These are phyloP conservation scores for Copidosoma aretas DNA, from an alignment of 2,888 invertebrate genomes.

Conservation along the genomic window DNA sequence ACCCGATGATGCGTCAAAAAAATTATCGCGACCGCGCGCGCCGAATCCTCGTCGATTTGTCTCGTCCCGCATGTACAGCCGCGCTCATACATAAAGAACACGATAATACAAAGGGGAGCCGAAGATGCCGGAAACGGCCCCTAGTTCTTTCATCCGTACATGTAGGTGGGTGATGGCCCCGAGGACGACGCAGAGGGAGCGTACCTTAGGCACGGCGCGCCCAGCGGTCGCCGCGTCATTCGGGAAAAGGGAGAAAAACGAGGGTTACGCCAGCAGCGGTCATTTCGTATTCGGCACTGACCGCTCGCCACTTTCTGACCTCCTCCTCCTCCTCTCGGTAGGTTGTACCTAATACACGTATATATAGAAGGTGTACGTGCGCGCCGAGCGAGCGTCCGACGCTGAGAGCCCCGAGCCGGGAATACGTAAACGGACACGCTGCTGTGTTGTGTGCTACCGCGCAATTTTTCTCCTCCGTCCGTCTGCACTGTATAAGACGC, in stretches of 20 bases:
- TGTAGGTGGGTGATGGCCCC: slow-evolving; percentile 3
- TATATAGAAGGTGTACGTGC: too few species aligned
- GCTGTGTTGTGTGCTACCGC: not conserved
- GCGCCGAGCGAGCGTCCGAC: slow-evolving; percentile 3
- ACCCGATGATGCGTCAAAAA: not conserved
- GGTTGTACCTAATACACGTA: slow-evolving; percentile 39
- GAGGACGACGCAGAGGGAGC: slow-evolving; percentile 47
- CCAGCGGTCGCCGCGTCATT: too few species aligned
- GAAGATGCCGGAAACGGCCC: not conserved
- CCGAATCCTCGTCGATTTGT: not conserved
- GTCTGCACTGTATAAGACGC: too few species aligned
- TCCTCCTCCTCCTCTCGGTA: slow-evolving; percentile 47
- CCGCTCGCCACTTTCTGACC: slow-evolving; percentile 57
- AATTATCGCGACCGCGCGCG: too few species aligned
- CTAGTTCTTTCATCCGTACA: slow-evolving; percentile 22
- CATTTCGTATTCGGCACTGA: slow-evolving; percentile 62
- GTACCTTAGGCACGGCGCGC: slow-evolving; percentile 61
- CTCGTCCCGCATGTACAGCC: not conserved
- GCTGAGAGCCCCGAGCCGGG: not conserved
- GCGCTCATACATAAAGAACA: slow-evolving; percentile 20
- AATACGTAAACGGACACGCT: slow-evolving; percentile 16
- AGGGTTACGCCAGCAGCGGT: not conserved
- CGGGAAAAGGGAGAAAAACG: too few species aligned
- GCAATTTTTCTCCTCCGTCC: not conserved
- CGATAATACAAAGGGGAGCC: slow-evolving; percentile 1